Conservation (phyloP, 1,140 invertebrate genomes). For the Drosophila nasuta region DNA sequence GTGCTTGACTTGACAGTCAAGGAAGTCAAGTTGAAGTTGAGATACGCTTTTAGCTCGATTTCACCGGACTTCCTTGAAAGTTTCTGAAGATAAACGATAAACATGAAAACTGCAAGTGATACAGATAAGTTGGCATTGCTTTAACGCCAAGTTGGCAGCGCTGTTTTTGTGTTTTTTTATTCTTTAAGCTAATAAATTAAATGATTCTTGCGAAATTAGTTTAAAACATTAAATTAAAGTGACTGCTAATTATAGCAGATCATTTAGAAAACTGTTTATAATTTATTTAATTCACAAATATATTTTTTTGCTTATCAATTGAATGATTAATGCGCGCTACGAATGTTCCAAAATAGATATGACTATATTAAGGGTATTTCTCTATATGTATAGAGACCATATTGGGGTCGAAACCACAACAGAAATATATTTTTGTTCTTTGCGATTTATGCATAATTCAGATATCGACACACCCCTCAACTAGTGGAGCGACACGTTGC, state of each 20-base stretch:
- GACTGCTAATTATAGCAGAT: too few species aligned
- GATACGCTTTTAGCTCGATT: background rate
- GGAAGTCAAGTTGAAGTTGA: background rate
- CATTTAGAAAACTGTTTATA: too few species aligned
- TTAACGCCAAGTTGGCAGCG: background rate
- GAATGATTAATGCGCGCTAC: background rate
- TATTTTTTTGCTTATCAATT: background rate
- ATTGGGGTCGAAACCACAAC: constrained; percentile 4
- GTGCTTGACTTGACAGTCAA: background rate
- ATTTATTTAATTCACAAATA: background rate
- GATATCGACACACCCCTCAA: constrained; percentile 23
- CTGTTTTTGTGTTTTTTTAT: too few species aligned
- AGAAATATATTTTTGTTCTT: background rate
- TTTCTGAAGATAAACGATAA: background rate
- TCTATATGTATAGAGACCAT: constrained; percentile 2
- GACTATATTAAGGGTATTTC: background rate
- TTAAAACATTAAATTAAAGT: too few species aligned
- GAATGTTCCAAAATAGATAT: background rate
- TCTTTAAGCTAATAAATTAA: too few species aligned
- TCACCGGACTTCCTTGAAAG: background rate
- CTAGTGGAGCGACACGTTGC: background rate
- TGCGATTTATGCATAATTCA: constrained; percentile 39
- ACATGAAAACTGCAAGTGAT: too few species aligned
- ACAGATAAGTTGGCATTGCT: background rate
- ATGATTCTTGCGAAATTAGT: too few species aligned